Percentiles rank a stretch among this genome's conserved stretches.
Conservation (phyloP, 2,888 invertebrate species). For the Allygus modestus region DNA sequence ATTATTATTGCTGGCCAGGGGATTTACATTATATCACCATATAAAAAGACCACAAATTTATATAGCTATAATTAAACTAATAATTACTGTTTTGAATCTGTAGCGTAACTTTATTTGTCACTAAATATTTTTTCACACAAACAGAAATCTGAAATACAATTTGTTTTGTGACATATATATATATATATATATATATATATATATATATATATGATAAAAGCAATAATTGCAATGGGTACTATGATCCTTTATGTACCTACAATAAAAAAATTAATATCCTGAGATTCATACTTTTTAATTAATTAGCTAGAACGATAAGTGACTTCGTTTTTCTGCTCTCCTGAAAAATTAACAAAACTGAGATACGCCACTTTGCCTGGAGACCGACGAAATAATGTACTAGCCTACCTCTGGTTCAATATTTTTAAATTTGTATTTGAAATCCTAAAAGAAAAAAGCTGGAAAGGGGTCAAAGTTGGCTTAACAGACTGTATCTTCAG, state of each 20-base stretch:
- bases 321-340: conserved; percentile 15
- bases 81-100: conserved; percentile 1
- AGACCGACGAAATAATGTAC: background rate
- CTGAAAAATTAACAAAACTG: conserved; percentile 39
- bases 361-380: conserved; percentile 2
- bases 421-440: no score
- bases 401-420: no score
- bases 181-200: background rate
- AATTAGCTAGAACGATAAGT: background rate
- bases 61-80: conserved; percentile 1
- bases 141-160: background rate
- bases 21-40: conserved; percentile 8
- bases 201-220: conserved; percentile 11
- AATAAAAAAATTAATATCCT: conserved; percentile 15
- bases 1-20: conserved; percentile 2
- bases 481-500: no score
- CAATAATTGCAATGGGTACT: background rate
- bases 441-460: no score
- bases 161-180: background rate
- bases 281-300: conserved; percentile 10
- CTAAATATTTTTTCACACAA: background rate
- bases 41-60: conserved; percentile 1
- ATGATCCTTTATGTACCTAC: conserved; percentile 1
- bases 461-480: no score
- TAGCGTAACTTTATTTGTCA: background rate